Evolutionary conservation across 2,113 vertebrate species (phyloP).

Genomic region (Actenoides hombroni): DNA sequence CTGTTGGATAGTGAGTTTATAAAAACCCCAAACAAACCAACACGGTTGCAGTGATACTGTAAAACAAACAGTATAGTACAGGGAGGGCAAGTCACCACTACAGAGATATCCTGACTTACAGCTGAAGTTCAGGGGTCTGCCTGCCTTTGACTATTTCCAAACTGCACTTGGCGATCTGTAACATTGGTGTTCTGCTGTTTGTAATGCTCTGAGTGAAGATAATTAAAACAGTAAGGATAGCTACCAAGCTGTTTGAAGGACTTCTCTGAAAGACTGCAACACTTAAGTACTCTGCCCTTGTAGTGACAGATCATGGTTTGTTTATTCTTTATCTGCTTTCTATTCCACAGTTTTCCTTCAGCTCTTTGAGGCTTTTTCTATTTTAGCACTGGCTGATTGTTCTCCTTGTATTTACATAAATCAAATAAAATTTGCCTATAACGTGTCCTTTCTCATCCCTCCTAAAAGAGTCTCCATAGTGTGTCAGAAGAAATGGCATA

Average conservation of each 20-base stretch:
- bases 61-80: neutral
- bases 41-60: neutral
- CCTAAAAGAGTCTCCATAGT: neutral
- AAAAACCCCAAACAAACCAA: neutral
- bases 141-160: neutral
- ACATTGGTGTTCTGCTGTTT: neutral
- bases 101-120: neutral
- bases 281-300: neutral
- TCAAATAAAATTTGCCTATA: neutral
- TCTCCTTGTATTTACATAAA: neutral
- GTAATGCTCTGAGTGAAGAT: neutral
- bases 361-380: neutral
- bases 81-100: neutral
- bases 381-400: neutral
- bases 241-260: neutral
- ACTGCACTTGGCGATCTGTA: neutral
- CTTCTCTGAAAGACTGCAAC: neutral
- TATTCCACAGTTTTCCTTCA: neutral
- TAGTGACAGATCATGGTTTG: neutral
- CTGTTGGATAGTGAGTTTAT: neutral
- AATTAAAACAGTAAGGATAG: neutral
- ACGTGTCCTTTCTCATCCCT: neutral
- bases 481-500: neutral
- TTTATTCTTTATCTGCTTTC: neutral
- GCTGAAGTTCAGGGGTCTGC: neutral